A percentile compares a stretch with the other conserved stretches of the same genome.
phyloP scores from a whole-genome alignment of 2,113 vertebrate species.

The Coreoperca whiteheadi region DNA sequence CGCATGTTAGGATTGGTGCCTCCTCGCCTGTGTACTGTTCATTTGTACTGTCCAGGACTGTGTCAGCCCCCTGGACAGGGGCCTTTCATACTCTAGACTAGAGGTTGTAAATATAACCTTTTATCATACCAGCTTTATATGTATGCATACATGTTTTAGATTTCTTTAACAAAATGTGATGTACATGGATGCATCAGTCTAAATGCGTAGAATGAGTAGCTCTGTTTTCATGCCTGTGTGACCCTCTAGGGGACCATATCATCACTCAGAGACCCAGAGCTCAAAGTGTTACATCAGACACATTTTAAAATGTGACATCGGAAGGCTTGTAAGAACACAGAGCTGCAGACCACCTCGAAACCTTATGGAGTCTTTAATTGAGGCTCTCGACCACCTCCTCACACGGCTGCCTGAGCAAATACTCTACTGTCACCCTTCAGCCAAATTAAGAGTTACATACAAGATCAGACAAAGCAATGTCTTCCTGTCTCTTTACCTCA shows the following conservation, averaged over 20 bases:
- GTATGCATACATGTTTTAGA: neutral
- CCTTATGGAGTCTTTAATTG: conserved; percentile 26
- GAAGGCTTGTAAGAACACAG: conserved; percentile 13
- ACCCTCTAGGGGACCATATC: neutral
- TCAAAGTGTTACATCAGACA: neutral
- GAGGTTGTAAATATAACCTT: neutral
- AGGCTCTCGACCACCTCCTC: conserved; percentile 26
- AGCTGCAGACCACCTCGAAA: conserved; percentile 41
- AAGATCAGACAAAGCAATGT: neutral
- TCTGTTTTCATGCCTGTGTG: neutral
- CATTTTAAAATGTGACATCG: conserved; percentile 2
- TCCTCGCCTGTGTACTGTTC: no score
- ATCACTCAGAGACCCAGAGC: neutral
- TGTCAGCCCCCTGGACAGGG: no score
- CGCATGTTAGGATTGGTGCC: no score
- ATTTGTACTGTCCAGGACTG: no score
- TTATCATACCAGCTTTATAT: neutral
- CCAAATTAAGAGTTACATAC: neutral
- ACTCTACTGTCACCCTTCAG: conserved; percentile 31
- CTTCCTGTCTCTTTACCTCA: neutral
- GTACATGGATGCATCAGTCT: neutral
- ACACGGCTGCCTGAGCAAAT: conserved; percentile 35
- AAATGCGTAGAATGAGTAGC: neutral
- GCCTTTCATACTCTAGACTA: no score
- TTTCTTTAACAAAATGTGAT: neutral